Conservation (phyloP, 2,113 vertebrate genomes). For the Eptesicus fuscus region DNA sequence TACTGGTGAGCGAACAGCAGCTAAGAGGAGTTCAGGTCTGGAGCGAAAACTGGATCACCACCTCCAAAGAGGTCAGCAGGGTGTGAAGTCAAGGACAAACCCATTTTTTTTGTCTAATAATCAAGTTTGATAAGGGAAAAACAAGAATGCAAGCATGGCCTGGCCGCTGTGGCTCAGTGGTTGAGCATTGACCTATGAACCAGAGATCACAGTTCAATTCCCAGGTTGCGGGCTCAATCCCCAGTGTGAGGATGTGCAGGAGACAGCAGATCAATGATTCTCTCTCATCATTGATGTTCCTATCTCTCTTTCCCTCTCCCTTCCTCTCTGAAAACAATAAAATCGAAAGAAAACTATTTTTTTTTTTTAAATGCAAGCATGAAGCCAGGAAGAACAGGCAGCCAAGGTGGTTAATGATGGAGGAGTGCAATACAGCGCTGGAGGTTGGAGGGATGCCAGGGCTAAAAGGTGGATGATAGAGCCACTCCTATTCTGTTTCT, state of each 20-base stretch:
- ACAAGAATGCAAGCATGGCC: background rate
- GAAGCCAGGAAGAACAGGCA: background rate
- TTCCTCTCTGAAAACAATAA: too few relatives aligned
- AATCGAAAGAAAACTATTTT: too few relatives aligned
- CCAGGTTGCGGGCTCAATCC: too few relatives aligned
- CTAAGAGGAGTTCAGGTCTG: background rate
- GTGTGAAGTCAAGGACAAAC: background rate
- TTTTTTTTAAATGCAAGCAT: background rate
- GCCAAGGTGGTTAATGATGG: background rate
- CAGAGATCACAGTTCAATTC: too few relatives aligned
- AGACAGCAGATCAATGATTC: too few relatives aligned
- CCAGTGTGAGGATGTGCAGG: too few relatives aligned
- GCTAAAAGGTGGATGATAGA: background rate
- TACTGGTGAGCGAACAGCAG: background rate
- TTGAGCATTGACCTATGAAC: too few relatives aligned
- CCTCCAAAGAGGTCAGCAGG: background rate
- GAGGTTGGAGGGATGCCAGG: background rate
- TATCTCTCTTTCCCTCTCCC: too few relatives aligned
- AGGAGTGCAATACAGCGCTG: background rate
- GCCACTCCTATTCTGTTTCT: background rate
- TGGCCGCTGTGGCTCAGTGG: too few relatives aligned
- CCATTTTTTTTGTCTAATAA: background rate
- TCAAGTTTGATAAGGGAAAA: background rate
- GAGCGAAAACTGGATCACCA: background rate
- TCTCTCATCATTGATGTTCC: too few relatives aligned